phyloP scores from a whole-genome alignment of 2,888 invertebrate genomes.

The Orthosia gothica region DNA sequence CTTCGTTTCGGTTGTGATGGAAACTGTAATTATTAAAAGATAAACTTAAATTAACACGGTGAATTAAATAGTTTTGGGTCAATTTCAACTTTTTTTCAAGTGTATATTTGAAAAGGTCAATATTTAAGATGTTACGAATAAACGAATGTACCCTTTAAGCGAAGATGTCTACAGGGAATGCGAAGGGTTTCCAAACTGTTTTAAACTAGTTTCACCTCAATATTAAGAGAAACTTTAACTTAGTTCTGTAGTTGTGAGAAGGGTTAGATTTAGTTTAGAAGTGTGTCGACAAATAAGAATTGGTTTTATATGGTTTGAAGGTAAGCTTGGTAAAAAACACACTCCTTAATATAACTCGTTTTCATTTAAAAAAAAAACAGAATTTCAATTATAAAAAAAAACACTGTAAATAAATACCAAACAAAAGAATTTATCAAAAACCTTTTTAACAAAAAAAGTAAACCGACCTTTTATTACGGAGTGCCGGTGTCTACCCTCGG shows the following conservation, averaged over 20 bases:
- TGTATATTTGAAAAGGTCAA: neutral
- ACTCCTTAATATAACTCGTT: neutral
- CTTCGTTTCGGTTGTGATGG: too few species aligned
- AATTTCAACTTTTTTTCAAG: neutral
- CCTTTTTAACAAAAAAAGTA: too few species aligned
- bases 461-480: too few species aligned
- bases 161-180: constrained; percentile 31
- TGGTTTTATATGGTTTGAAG: constrained; percentile 2
- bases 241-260: constrained; percentile 41
- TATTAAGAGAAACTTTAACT: constrained; percentile 45
- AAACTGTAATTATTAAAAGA: too few species aligned
- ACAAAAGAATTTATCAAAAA: too few species aligned
- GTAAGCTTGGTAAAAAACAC: neutral
- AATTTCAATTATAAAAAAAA: too few species aligned
- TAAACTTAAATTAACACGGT: neutral
- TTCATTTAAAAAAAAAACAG: too few species aligned
- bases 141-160: constrained; percentile 10
- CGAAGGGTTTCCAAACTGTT: constrained; percentile 45
- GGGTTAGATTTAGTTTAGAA: constrained; percentile 50
- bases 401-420: too few species aligned
- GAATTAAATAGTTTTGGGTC: neutral
- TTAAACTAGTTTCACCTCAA: constrained; percentile 53
- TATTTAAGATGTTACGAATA: constrained; percentile 5
- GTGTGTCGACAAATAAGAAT: constrained; percentile 26
- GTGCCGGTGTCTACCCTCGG: too few species aligned